Evolutionary conservation across 2,888 invertebrate genomes (phyloP).

Genomic region (Perizoma affinitatum): DNA sequence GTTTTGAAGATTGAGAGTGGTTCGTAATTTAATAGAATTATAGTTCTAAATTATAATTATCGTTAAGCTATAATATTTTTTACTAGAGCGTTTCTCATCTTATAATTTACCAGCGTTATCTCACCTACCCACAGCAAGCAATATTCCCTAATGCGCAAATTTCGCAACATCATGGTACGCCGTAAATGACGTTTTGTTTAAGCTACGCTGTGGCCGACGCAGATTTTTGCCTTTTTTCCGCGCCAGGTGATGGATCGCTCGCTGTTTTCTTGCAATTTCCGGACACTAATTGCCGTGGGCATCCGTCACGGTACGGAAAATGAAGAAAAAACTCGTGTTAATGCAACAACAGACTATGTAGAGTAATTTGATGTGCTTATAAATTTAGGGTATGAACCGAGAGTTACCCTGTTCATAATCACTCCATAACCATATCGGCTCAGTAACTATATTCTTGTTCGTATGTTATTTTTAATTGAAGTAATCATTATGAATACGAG

Average conservation of each 20-base stretch:
- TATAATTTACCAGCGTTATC: slow-evolving; percentile 9
- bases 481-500: too few relatives aligned
- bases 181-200: slow-evolving; percentile 64
- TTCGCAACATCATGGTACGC: slow-evolving; percentile 54
- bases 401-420: too few relatives aligned
- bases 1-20: too few relatives aligned
- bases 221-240: slow-evolving; percentile 78
- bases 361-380: neutral
- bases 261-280: slow-evolving; percentile 82
- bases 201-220: slow-evolving; percentile 46
- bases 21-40: too few relatives aligned
- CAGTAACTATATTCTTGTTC: too few relatives aligned
- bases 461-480: too few relatives aligned
- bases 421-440: too few relatives aligned
- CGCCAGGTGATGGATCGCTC: slow-evolving; percentile 78
- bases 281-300: slow-evolving; percentile 78
- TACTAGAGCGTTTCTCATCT: too few relatives aligned
- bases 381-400: too few relatives aligned
- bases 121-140: slow-evolving; percentile 25
- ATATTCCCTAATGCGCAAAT: slow-evolving; percentile 40
- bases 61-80: too few relatives aligned
- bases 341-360: slow-evolving; percentile 42
- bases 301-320: slow-evolving; percentile 73
- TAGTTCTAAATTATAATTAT: too few relatives aligned
- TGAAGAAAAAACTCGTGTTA: slow-evolving; percentile 62